A percentile compares a stretch with the other conserved stretches of the same genome.
phyloP scores from a whole-genome alignment of 2,797 vertebrate species.

The Gymnothorax javanicus region DNA sequence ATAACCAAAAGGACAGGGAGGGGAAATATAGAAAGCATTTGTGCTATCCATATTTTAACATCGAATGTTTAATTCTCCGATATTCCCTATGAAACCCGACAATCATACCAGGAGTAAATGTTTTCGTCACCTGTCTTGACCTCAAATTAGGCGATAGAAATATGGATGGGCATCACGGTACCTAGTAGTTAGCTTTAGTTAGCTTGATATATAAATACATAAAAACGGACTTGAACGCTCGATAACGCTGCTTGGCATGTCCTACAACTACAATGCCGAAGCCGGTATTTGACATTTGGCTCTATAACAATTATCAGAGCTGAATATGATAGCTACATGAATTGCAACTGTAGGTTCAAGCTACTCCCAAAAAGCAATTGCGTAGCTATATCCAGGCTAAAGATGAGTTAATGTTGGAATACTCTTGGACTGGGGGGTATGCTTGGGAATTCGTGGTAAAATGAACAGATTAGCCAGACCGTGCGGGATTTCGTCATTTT shows the following conservation, averaged over 20 bases:
- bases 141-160: background rate
- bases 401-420: slow-evolving; percentile 85
- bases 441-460: slow-evolving; percentile 82
- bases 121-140: slow-evolving; percentile 14
- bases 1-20: slow-evolving; percentile 39
- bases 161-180: slow-evolving; percentile 5
- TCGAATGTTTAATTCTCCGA: background rate
- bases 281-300: slow-evolving; percentile 46
- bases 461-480: slow-evolving; percentile 57
- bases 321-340: background rate
- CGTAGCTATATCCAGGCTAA: slow-evolving; percentile 71
- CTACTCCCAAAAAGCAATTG: slow-evolving; percentile 55
- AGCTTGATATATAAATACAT: slow-evolving; percentile 51
- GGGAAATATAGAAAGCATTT: background rate
- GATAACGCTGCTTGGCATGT: slow-evolving; percentile 72
- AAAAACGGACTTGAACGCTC: slow-evolving; percentile 64
- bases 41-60: background rate
- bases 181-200: slow-evolving; percentile 43
- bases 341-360: slow-evolving; percentile 26
- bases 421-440: slow-evolving; percentile 81
- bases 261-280: slow-evolving; percentile 64
- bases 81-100: background rate
- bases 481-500: slow-evolving; percentile 55
- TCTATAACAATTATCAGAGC: slow-evolving; percentile 25
- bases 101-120: background rate